Evolutionary conservation across 2,888 invertebrate genomes (phyloP).

Genomic region (Hirtodrosophila duncani): DNA sequence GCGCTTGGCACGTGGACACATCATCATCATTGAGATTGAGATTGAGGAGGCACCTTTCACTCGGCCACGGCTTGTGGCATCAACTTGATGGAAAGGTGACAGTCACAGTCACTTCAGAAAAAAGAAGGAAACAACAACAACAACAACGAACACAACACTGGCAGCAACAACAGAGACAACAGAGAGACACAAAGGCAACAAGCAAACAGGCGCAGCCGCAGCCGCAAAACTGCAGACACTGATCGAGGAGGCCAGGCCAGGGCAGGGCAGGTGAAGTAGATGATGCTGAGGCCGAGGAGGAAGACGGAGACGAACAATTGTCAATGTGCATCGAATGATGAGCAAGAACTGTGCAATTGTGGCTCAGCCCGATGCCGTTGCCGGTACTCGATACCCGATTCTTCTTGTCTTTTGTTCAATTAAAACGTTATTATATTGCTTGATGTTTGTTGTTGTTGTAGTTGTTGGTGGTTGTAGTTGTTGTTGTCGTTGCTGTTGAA

Average conservation of each 20-base stretch:
- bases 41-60: constrained; percentile 65
- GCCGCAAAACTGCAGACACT: constrained; percentile 45
- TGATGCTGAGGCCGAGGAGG: neutral
- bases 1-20: constrained; percentile 63
- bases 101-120: constrained; percentile 48
- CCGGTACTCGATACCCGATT: constrained; percentile 15
- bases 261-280: no score
- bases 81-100: constrained; percentile 71
- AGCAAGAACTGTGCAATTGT: constrained; percentile 40
- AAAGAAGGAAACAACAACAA: constrained; percentile 5
- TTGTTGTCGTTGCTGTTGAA: neutral
- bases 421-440: constrained; percentile 74
- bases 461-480: constrained; percentile 3
- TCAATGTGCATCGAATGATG: constrained; percentile 17
- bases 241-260: no score
- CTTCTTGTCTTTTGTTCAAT: constrained; percentile 62
- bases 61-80: constrained; percentile 38
- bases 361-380: constrained; percentile 45
- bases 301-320: constrained; percentile 31
- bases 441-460: constrained; percentile 49
- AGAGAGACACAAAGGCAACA: neutral
- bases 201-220: constrained; percentile 17
- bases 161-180: neutral
- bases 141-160: constrained; percentile 1
- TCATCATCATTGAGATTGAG: constrained; percentile 28